phyloP scores from a whole-genome alignment of 2,113 vertebrate genomes.

The Eptesicus fuscus region DNA sequence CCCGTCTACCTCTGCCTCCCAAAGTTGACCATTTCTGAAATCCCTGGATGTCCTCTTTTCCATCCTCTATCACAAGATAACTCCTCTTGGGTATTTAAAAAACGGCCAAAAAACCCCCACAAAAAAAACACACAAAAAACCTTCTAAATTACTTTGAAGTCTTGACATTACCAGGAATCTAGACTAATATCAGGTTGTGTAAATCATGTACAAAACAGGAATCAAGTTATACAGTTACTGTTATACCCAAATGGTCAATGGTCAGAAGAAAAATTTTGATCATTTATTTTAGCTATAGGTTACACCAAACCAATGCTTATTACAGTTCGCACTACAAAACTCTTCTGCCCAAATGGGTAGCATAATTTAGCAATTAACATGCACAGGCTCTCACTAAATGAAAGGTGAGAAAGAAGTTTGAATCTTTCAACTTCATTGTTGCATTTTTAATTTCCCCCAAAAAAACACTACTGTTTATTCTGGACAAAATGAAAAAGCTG shows the following conservation, averaged over 20 bases:
- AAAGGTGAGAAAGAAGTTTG: background rate
- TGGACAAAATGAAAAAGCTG: background rate
- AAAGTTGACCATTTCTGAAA: background rate
- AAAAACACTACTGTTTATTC: background rate
- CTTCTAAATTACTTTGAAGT: background rate
- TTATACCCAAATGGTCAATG: background rate
- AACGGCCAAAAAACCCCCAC: background rate
- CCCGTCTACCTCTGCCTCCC: background rate
- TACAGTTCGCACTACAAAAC: background rate
- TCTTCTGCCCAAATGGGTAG: slow-evolving; percentile 6
- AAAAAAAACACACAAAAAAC: background rate
- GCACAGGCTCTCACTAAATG: background rate
- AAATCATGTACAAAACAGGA: background rate
- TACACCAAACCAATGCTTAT: background rate
- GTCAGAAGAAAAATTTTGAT: background rate
- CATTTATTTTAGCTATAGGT: background rate
- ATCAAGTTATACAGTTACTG: background rate
- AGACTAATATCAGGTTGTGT: background rate
- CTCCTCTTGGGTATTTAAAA: background rate
- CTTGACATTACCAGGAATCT: background rate
- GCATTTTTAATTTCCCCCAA: background rate
- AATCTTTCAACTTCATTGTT: background rate
- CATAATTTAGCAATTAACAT: slow-evolving; percentile 25
- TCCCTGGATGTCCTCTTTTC: background rate
- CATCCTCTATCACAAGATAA: background rate